A percentile compares a stretch with the other conserved stretches of the same genome.
These are phyloP conservation scores for Sebastes steindachneri DNA, from an alignment of 2,797 vertebrate genomes.

Conservation along the genomic window DNA sequence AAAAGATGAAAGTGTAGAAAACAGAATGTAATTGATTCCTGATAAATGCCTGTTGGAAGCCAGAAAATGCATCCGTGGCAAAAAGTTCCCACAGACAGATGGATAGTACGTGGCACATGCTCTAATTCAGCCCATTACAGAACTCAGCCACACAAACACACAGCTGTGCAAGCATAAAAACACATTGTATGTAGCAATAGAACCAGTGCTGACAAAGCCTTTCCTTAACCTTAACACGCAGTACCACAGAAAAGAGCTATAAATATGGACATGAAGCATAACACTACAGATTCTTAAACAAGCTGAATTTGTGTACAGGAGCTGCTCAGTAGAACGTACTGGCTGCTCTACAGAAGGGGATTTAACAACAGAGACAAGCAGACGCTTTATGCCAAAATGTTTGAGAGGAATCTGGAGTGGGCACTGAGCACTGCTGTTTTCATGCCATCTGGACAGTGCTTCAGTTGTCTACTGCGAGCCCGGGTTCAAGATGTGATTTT, in stretches of 20 bases:
- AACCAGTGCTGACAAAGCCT: slow-evolving; percentile 4
- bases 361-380: slow-evolving; percentile 53
- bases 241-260: background rate
- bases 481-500: slow-evolving; percentile 32
- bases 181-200: slow-evolving; percentile 9
- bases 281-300: background rate
- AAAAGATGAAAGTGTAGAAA: background rate
- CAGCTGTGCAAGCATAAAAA: slow-evolving; percentile 47
- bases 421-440: slow-evolving; percentile 38
- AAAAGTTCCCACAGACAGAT: slow-evolving; percentile 2
- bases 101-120: slow-evolving; percentile 13
- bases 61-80: background rate
- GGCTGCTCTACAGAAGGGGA: slow-evolving; percentile 13
- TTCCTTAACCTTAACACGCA: slow-evolving; percentile 6
- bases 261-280: background rate
- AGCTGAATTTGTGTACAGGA: background rate
- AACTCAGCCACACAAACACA: slow-evolving; percentile 22
- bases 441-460: slow-evolving; percentile 56
- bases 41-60: background rate
- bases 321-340: slow-evolving; percentile 7
- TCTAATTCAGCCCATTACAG: background rate
- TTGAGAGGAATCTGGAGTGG: slow-evolving; percentile 63
- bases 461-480: slow-evolving; percentile 42
- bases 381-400: slow-evolving; percentile 51
- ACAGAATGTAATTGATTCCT: background rate